These are phyloP conservation scores for Panthera tigris DNA, from an alignment of 2,113 vertebrate species.

Conservation along the genomic window DNA sequence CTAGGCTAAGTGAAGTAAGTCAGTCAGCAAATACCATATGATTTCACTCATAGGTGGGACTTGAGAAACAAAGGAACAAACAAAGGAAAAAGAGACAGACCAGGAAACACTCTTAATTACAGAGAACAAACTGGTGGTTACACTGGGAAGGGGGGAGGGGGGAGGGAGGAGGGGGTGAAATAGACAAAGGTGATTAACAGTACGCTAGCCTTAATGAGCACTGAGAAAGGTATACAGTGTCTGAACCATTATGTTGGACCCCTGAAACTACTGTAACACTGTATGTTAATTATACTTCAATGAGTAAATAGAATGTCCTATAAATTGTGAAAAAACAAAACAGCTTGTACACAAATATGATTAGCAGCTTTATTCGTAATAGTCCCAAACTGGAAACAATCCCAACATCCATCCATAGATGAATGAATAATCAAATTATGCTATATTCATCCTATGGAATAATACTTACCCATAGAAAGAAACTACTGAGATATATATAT, in stretches of 20 bases:
- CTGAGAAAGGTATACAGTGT: neutral
- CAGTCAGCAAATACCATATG: neutral
- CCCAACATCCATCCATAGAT: neutral
- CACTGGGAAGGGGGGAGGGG: rapidly evolving
- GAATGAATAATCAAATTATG: neutral
- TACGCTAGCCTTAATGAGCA: neutral
- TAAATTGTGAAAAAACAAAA: neutral
- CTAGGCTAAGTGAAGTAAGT: neutral
- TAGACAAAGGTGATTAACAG: neutral
- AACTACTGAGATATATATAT: neutral
- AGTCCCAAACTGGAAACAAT: neutral
- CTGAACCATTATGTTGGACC: neutral
- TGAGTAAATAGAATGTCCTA: neutral
- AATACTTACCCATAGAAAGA: neutral
- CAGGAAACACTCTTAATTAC: neutral
- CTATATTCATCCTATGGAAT: neutral
- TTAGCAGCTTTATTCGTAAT: neutral
- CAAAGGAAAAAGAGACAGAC: neutral
- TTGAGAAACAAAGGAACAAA: neutral
- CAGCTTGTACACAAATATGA: neutral
- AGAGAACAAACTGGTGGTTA: neutral
- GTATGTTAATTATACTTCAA: neutral
- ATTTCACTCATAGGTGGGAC: neutral
- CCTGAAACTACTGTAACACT: neutral
- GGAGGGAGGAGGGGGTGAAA: neutral